A percentile compares a stretch with the other conserved stretches of the same genome.
phyloP scores from a whole-genome alignment of 2,888 invertebrate species.

The Parnassius mnemosyne region DNA sequence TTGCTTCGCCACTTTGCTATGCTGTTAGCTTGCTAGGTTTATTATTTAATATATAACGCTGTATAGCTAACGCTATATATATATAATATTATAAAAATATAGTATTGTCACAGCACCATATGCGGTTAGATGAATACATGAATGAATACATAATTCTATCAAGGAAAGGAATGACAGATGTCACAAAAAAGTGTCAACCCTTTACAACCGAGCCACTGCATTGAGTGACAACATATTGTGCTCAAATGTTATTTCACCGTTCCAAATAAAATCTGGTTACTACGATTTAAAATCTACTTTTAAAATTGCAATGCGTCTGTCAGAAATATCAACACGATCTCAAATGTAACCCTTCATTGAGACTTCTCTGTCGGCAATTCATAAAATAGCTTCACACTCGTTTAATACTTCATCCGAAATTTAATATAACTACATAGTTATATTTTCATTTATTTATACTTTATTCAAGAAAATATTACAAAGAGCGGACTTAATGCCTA shows the following conservation, averaged over 20 bases:
- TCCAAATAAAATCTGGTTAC: conserved; percentile 40
- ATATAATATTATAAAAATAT: background rate
- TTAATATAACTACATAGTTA: no score
- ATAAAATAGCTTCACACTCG: conserved; percentile 17
- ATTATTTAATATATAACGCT: no score
- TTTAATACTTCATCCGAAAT: background rate
- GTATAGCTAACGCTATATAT: background rate
- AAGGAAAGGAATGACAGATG: conserved; percentile 15
- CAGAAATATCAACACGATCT: conserved; percentile 61
- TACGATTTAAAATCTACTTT: conserved; percentile 52
- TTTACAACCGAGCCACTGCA: conserved; percentile 40
- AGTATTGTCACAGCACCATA: background rate
- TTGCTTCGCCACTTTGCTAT: no score
- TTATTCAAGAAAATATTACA: no score
- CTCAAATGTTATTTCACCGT: conserved; percentile 32
- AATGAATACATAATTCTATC: conserved; percentile 17
- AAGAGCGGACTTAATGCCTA: no score
- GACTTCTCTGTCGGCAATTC: conserved; percentile 23
- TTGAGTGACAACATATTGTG: conserved; percentile 40
- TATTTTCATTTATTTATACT: no score
- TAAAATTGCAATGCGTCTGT: conserved; percentile 47
- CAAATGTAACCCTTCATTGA: conserved; percentile 57
- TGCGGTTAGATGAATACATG: conserved; percentile 18
- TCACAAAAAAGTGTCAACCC: conserved; percentile 39
- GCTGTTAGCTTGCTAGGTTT: no score